Evolutionary conservation across 2,888 invertebrate species (phyloP).

Genomic region (Drosophila fungiperda): DNA sequence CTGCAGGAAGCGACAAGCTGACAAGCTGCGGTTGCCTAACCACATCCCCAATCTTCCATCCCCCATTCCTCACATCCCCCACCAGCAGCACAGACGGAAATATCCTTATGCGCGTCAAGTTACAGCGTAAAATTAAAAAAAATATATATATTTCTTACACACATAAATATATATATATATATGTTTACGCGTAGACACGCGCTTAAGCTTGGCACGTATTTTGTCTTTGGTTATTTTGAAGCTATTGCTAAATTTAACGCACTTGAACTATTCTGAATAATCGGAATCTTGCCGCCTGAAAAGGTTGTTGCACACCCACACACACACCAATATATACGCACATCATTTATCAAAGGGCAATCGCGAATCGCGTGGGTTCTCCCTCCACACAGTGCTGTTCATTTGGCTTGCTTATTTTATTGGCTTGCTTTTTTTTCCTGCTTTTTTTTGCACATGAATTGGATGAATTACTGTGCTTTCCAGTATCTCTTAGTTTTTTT

Average conservation of each 20-base stretch:
- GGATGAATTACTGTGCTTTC: background rate
- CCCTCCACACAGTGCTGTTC: slow-evolving; percentile 3
- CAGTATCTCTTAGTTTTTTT: background rate
- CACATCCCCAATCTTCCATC: slow-evolving; percentile 22
- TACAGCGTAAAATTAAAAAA: slow-evolving; percentile 7
- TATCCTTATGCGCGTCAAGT: slow-evolving; percentile 40
- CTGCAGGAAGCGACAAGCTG: slow-evolving; percentile 33
- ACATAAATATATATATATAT: slow-evolving; percentile 13
- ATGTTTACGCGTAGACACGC: background rate
- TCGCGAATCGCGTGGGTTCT: slow-evolving; percentile 6
- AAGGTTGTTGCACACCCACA: slow-evolving; percentile 4
- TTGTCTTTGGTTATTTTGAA: slow-evolving; percentile 1
- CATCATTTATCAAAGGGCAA: slow-evolving; percentile 15
- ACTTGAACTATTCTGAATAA: background rate
- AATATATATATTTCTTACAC: background rate
- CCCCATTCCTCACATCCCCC: background rate
- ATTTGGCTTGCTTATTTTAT: slow-evolving; percentile 2
- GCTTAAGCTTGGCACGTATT: background rate
- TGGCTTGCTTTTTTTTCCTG: background rate
- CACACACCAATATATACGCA: slow-evolving; percentile 1
- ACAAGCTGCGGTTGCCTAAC: slow-evolving; percentile 32
- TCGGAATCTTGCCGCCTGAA: slow-evolving; percentile 1
- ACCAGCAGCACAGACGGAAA: slow-evolving; percentile 31
- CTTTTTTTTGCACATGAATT: background rate
- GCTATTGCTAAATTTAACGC: background rate